Percentiles rank a stretch among this genome's conserved stretches.
Evolutionary conservation across 2,888 invertebrate species (phyloP).

Genomic region (Cecidostiba fungosa): DNA sequence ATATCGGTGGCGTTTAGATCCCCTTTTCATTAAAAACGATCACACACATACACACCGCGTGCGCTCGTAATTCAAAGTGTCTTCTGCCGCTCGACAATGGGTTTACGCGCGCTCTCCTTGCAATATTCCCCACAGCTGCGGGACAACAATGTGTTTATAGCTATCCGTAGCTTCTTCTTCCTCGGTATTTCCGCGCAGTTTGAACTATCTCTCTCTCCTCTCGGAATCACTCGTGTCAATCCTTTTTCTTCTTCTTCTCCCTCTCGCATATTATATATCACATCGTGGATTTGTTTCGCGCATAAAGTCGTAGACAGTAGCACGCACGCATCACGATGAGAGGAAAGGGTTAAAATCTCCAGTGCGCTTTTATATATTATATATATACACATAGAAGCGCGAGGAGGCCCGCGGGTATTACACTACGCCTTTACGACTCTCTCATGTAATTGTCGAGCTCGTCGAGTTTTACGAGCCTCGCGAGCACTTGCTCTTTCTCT

Average conservation of each 20-base stretch:
- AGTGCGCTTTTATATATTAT: conserved; percentile 15
- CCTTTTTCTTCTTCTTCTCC: background rate
- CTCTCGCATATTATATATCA: background rate
- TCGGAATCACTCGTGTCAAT: conserved; percentile 37
- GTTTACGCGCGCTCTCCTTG: conserved; percentile 26
- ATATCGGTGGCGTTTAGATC: background rate
- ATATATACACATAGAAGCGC: background rate
- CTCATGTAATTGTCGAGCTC: conserved; percentile 79
- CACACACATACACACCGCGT: background rate
- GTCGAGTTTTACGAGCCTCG: conserved; percentile 76
- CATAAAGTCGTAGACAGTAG: background rate
- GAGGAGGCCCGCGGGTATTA: conserved; percentile 44
- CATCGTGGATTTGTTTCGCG: background rate
- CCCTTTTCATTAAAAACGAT: conserved; percentile 21
- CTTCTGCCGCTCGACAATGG: conserved; percentile 46
- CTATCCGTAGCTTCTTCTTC: background rate
- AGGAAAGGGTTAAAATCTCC: conserved; percentile 1
- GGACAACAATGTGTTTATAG: conserved; percentile 35
- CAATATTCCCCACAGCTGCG: conserved; percentile 17
- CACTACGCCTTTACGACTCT: conserved; percentile 77
- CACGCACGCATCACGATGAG: background rate
- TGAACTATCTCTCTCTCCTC: background rate
- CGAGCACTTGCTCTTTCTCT: background rate
- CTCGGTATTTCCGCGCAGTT: conserved; percentile 33
- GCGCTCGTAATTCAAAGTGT: conserved; percentile 41